Base-by-base conservation (phyloP, 2,888 invertebrate genomes). In the Dryococelus australis region DNA sequence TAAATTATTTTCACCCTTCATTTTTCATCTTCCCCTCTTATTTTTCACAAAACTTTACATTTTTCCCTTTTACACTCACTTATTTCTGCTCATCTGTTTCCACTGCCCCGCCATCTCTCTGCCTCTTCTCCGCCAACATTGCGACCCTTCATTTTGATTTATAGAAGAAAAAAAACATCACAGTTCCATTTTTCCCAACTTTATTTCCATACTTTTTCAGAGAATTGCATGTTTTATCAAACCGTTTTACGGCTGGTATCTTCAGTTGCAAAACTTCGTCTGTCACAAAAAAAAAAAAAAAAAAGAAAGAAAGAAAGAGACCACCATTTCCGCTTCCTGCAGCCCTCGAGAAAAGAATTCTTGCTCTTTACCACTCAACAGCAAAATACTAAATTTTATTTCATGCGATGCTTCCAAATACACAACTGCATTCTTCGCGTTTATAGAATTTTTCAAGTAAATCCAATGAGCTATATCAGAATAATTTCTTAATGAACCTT, bases 1-100 rank as follows among this genome's bases (percentile, higher is more conserved):
- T 65, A 65, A 65, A 65, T 65, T 65, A 65, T 65, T 65, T 65
- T 65, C 65, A 65, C 65, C 65, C 65, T 65, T 65, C 65, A 65
- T 65, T 65, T 65, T 65, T 65, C 65, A n/a, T 65, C n/a, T 65
- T 65, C 65, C 65, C 65, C 65, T 47, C 65, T 65, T n/a, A 20
- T 65, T 65, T 65, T 65, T 65, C n/a, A 65, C 65, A 65, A 65
- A 65, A 65, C 65, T 65, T 65, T 65, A 65, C 65, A 65, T 65
- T 65, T 65, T 65, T 65, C 65, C 65, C 65, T 65, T 65, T 65
- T 65, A 65, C n/a, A 65, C 65, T 65, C 65, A 65, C 65, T 65
- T 65, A 65, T 65, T 65, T 65, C n/a, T 65, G 65, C 65, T 65
- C 65, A 65, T 65, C 65, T 65, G 65, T 65, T 65, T 65, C 65